These are phyloP conservation scores for Platerodrilus igneus DNA, from an alignment of 2,888 invertebrate genomes.

Conservation along the genomic window DNA sequence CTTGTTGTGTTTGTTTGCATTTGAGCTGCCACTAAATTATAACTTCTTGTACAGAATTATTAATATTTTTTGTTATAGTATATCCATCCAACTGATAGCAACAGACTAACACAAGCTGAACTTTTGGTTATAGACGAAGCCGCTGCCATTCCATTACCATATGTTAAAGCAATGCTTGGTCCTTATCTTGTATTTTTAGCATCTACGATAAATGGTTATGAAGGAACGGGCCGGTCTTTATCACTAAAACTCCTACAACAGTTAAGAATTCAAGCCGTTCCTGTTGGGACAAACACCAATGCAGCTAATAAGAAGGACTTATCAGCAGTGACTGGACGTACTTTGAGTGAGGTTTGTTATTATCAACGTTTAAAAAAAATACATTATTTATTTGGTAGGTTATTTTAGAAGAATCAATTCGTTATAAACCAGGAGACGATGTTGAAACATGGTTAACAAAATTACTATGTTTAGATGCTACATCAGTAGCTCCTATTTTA, in stretches of 20 bases:
- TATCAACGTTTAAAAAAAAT: not conserved
- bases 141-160: conserved; percentile 93
- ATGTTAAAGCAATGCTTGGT: conserved; percentile 83
- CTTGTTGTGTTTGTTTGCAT: too few relatives aligned
- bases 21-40: too few relatives aligned
- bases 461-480: conserved; percentile 86
- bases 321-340: conserved; percentile 50
- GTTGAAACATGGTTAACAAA: conserved; percentile 89
- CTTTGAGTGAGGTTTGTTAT: conserved; percentile 55
- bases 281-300: conserved; percentile 53
- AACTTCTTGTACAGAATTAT: too few relatives aligned
- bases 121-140: conserved; percentile 97
- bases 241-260: conserved; percentile 93
- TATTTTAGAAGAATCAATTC: conserved; percentile 88
- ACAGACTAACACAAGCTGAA: conserved; percentile 88
- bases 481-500: conserved; percentile 58
- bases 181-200: conserved; percentile 93
- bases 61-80: too few relatives aligned
- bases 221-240: conserved; percentile 94
- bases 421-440: conserved; percentile 81
- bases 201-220: conserved; percentile 97
- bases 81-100: conserved; percentile 88
- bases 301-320: conserved; percentile 45
- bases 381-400: conserved; percentile 55
- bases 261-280: conserved; percentile 60